Evolutionary conservation across 2,797 vertebrate genomes (phyloP), one percentile per base, ranked within the genome.

Genomic region (Moxostoma hubbsi): DNA sequence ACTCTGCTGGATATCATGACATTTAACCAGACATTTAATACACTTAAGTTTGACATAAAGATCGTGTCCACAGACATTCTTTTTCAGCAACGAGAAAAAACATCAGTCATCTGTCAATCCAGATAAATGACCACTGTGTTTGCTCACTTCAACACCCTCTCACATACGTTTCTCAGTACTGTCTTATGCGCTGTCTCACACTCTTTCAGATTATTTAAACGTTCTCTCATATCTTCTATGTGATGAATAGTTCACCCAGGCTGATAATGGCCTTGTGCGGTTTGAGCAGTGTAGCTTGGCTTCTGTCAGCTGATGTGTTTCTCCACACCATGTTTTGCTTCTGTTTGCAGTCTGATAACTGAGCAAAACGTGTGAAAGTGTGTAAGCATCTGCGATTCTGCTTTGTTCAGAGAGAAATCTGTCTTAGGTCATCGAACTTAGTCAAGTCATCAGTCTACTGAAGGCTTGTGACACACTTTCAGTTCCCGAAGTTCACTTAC

Each of bases 271-370:
- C 12, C 9, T 62, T 3, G 4, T 55, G 18, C 3, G 36, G 36
- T 69, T 43, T 77, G 49, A 70, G 76, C 67, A 63, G 36, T 16
- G 46, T 45, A 47, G 51, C 16, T 0, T 47, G 0, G 15, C 7
- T 63, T 70, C 58, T 63, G 58, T 78, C 76, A 78, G 67, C 76
- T 53, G 65, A 61, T 70, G 15, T 54, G n/a, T 63, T 55, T 75
- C 36, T 1, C 49, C 61, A 55, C 50, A 73, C 46, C 18, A 12
- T 16, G 7, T 53, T 45, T 8, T 70, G 58, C 58, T 78, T 54
- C 49, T 47, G 15, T 69, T 62, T 69, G 75, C 57, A 43, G 47
- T 70, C 49, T 18, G 10, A 66, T 66, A 57, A 69, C 53, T 11
- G 24, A 46, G 54, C 9, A 46, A 15, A 62, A 24, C 46, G 43